A percentile compares a stretch with the other conserved stretches of the same genome.
Evolutionary conservation across 2,113 vertebrate species (phyloP).

Genomic region (Oophaga pumilio): DNA sequence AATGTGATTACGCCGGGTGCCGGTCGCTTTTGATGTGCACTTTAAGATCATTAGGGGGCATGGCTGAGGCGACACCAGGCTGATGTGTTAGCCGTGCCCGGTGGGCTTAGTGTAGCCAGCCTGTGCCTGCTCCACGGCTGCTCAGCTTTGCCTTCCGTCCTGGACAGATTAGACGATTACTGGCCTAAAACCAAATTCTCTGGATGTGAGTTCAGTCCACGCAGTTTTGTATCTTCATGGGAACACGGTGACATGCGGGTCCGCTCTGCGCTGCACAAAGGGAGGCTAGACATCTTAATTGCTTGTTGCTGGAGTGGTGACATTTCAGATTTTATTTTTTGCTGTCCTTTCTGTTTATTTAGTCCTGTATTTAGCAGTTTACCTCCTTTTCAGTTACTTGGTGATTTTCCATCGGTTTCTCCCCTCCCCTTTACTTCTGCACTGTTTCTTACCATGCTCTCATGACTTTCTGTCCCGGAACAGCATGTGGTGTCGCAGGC

Average conservation of each 20-base stretch:
- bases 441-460: background rate
- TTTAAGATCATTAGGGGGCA: background rate
- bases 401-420: background rate
- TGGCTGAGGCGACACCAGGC: background rate
- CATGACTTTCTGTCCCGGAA: background rate
- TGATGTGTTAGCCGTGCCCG: background rate
- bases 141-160: background rate
- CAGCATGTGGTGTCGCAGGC: slow-evolving; percentile 70
- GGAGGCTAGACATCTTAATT: background rate
- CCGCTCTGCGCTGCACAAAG: background rate
- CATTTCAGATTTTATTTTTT: no score
- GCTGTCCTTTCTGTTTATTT: background rate
- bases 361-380: background rate
- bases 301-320: background rate
- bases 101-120: background rate
- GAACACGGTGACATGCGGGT: background rate
- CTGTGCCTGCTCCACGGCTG: background rate
- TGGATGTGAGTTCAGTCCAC: background rate
- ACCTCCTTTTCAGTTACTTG: background rate
- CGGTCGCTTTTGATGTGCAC: slow-evolving; percentile 12
- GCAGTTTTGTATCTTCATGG: background rate
- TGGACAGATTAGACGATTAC: background rate
- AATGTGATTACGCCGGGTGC: background rate
- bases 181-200: slow-evolving; percentile 7
- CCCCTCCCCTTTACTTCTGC: background rate